These are phyloP conservation scores for Autographa gamma DNA, from an alignment of 2,888 invertebrate genomes.

Conservation along the genomic window DNA sequence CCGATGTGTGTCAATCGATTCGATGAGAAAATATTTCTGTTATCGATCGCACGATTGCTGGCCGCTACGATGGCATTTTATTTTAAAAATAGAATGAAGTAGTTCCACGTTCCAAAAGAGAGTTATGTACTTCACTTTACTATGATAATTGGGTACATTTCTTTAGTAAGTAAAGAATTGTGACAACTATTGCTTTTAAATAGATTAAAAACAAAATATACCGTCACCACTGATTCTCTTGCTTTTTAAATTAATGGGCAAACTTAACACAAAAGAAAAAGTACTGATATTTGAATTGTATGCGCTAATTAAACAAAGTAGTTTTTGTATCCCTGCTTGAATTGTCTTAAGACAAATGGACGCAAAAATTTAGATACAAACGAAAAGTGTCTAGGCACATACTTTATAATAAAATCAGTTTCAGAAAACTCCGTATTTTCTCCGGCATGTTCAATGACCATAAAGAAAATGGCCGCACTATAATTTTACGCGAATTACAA, in stretches of 20 bases:
- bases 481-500: slow-evolving; percentile 46
- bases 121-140: not conserved
- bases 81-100: not conserved
- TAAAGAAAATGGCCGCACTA: slow-evolving; percentile 23
- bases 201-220: too few relatives aligned
- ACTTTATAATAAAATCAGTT: not conserved
- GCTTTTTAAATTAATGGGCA: too few relatives aligned
- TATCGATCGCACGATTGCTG: slow-evolving; percentile 32
- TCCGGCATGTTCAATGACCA: slow-evolving; percentile 15
- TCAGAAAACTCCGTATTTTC: not conserved
- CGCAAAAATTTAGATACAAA: too few relatives aligned
- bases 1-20: slow-evolving; percentile 41
- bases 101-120: not conserved
- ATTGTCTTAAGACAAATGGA: too few relatives aligned
- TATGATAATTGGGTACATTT: not conserved
- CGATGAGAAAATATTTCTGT: slow-evolving; percentile 39
- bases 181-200: too few relatives aligned
- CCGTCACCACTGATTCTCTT: too few relatives aligned
- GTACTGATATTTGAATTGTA: too few relatives aligned
- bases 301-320: too few relatives aligned
- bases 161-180: too few relatives aligned
- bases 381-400: not conserved
- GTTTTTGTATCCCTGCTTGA: too few relatives aligned
- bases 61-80: not conserved
- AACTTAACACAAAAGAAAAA: too few relatives aligned